Conservation (phyloP, 2,888 invertebrate genomes). For the Cephus runcator region DNA sequence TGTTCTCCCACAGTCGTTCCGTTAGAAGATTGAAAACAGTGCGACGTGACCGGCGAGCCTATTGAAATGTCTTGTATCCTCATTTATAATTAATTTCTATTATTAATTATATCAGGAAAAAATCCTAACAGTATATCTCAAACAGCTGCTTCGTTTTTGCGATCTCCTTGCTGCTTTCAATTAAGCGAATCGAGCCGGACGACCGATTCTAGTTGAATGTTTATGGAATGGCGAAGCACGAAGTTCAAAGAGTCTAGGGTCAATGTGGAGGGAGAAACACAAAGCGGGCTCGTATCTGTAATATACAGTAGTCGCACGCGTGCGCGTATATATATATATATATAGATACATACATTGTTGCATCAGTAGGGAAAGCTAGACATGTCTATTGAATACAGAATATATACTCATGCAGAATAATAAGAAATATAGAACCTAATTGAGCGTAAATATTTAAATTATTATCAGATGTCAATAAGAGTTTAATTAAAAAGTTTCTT, state of each 20-base stretch:
- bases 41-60: not conserved
- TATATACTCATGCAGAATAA: not conserved
- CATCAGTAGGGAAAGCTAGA: not conserved
- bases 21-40: not conserved
- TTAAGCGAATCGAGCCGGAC: not conserved
- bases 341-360: too few species aligned
- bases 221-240: constrained; percentile 3
- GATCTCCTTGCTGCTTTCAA: not conserved
- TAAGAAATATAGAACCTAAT: not conserved
- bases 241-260: constrained; percentile 23
- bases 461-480: not conserved
- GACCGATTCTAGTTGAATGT: not conserved
- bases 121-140: not conserved
- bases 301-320: not conserved
- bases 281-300: not conserved
- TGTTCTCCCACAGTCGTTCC: not conserved
- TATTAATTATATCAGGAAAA: not conserved
- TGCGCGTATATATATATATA: too few species aligned
- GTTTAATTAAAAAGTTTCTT: not conserved
- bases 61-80: not conserved
- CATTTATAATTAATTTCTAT: not conserved
- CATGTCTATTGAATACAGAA: not conserved
- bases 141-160: not conserved
- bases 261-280: not conserved
- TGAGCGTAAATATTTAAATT: not conserved